phyloP scores from a whole-genome alignment of 2,888 invertebrate species.

The Allygus modestus region DNA sequence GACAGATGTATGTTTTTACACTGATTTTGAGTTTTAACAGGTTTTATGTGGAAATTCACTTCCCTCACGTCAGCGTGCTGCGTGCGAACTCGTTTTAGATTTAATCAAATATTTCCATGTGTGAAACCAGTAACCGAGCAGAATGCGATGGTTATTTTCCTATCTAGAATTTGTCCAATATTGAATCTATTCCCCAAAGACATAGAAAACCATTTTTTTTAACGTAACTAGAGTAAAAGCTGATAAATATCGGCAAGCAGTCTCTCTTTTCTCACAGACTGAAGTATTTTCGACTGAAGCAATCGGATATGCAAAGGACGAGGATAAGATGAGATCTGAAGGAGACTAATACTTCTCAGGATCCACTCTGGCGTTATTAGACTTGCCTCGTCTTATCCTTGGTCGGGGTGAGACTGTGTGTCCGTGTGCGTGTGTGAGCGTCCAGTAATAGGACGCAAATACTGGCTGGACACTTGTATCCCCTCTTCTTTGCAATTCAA shows the following conservation, averaged over 20 bases:
- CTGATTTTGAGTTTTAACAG: too few species aligned
- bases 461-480: constrained; percentile 5
- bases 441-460: constrained; percentile 1
- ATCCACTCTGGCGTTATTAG: constrained; percentile 56
- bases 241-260: not conserved
- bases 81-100: too few species aligned
- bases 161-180: too few species aligned
- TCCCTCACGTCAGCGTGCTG: too few species aligned
- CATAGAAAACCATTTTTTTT: too few species aligned
- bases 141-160: too few species aligned
- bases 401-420: constrained; percentile 45
- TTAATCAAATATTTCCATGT: too few species aligned
- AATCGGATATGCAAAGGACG: constrained; percentile 57
- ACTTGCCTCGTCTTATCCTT: constrained; percentile 20
- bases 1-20: too few species aligned
- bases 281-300: constrained; percentile 51
- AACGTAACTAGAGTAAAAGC: too few species aligned
- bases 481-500: not conserved
- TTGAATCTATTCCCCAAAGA: too few species aligned
- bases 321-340: constrained; percentile 50
- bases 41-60: too few species aligned
- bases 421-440: constrained; percentile 52
- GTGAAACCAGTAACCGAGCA: too few species aligned
- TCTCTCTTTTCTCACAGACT: constrained; percentile 44
- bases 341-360: constrained; percentile 50